Evolutionary conservation across 2,888 invertebrate genomes (phyloP), one percentile per base, ranked within the genome.

Genomic region (Proisotoma minuta): DNA sequence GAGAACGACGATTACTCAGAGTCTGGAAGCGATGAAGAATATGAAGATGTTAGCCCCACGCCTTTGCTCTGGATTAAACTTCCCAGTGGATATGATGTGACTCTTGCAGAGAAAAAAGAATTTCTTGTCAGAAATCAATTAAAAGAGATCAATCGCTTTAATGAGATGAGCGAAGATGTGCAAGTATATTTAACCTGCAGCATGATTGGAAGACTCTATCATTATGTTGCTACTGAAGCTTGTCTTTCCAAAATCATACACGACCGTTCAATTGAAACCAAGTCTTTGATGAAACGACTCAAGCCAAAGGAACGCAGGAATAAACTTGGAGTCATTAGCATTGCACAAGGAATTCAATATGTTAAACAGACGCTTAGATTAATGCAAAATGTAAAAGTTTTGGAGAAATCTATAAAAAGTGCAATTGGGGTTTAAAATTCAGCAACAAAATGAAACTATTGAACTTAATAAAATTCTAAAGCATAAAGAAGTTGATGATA

Each of bases 241-340:
- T 60, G 56, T 22, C 29, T n/a, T 26, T 26, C 62, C 0, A 62
- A 68, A 39, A 48, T 62, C 27, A 20, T 27, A 1, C 23, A 23
- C 23, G 59, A 26, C 0, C 20, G 62, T 20, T 49, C 60, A 0
- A 23, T 5, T 15, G 62, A 68, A 28, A 59, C 62, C 18, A 60
- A 65, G 34, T 60, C 62, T 1, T 29, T 68, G 29, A 51, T 60
- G 22, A 68, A 68, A 56, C 39, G 68, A 27, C 27, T 68, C 1
- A 65, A 60, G 48, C 43, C 56, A 5, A 62, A 50, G 20, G 68
- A 68, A 20, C 34, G 60, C 26, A 28, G 48, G 5, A 43, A 47
- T 34, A n/a, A 12, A n/a, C 39, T 48, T 5, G 18, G 64, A 3
- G 58, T 56, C 10, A 59, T 39, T 4, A 40, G 18, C 8, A 26